phyloP scores from a whole-genome alignment of 2,113 vertebrate species.

The Crotalus tigris region DNA sequence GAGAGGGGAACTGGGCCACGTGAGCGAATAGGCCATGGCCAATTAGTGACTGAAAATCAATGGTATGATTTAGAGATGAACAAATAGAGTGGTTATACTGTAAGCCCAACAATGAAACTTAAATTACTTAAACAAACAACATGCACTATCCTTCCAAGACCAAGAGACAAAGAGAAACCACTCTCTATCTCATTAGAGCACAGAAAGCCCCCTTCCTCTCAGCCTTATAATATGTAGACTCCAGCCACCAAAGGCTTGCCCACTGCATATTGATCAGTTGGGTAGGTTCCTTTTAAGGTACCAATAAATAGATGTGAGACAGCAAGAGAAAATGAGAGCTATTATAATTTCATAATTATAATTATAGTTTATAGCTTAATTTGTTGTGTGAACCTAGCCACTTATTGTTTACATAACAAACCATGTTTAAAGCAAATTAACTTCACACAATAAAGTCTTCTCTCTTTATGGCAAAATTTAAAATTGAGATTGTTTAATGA shows the following conservation, averaged over 20 bases:
- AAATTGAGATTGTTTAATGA: neutral
- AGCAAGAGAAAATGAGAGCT: neutral
- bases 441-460: neutral
- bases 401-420: neutral
- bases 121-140: neutral
- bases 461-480: neutral
- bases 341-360: neutral
- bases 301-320: neutral
- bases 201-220: neutral
- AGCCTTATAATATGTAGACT: neutral
- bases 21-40: neutral
- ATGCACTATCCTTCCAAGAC: neutral
- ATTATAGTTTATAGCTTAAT: neutral
- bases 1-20: fast-evolving
- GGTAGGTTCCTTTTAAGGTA: neutral
- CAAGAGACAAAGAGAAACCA: neutral
- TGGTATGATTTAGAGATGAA: neutral
- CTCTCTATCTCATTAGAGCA: neutral
- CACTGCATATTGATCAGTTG: neutral
- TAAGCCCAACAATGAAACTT: neutral
- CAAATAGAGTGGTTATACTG: neutral
- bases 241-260: neutral
- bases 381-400: neutral
- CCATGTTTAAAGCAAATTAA: neutral
- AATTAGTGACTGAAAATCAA: neutral